Evolutionary conservation across 2,113 vertebrate species (phyloP).

Genomic region (Rhinopithecus roxellana): DNA sequence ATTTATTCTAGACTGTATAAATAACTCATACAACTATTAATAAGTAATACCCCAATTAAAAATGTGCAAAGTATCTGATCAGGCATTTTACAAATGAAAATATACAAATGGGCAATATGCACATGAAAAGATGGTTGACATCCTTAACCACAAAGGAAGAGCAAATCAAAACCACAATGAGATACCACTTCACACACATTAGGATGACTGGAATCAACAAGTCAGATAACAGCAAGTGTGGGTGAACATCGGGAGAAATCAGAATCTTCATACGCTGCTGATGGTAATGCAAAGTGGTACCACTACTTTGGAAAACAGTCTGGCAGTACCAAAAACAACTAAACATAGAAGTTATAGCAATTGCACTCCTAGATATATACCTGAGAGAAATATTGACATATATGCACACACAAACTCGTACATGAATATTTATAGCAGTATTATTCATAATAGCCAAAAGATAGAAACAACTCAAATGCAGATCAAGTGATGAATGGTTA

Average conservation of each 20-base stretch:
- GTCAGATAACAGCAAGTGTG: background rate
- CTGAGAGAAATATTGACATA: background rate
- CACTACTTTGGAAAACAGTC: background rate
- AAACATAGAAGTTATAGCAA: background rate
- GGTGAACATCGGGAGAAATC: background rate
- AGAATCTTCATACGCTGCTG: background rate
- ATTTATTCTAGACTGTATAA: background rate
- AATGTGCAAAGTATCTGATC: background rate
- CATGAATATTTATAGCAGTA: background rate
- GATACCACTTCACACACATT: background rate
- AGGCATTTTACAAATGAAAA: background rate
- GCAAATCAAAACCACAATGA: background rate
- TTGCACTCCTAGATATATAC: background rate
- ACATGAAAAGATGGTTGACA: background rate
- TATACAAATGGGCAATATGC: background rate
- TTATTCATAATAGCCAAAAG: background rate
- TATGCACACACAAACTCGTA: background rate
- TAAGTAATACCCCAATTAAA: background rate
- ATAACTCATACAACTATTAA: background rate
- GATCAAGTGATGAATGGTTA: background rate
- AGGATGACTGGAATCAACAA: background rate
- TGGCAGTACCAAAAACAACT: background rate
- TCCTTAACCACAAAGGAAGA: background rate
- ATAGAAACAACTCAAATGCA: background rate
- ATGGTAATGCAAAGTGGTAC: background rate